These are phyloP conservation scores for Drosophila pectinifera DNA, from an alignment of 1,140 invertebrate genomes.

Conservation along the genomic window DNA sequence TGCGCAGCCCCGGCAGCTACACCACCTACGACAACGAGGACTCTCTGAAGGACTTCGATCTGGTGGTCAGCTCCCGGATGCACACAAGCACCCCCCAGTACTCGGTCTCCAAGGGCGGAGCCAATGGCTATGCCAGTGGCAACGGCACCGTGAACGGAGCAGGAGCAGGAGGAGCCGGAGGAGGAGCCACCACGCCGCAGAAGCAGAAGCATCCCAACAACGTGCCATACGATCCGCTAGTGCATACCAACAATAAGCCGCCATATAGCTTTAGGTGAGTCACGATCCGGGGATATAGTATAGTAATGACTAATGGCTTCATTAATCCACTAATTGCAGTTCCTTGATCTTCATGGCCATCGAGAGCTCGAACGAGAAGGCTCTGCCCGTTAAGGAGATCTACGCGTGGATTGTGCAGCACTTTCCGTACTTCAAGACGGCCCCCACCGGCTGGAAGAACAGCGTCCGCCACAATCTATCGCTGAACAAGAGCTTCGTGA, in stretches of 20 bases:
- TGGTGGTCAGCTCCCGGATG: slow-evolving; percentile 52
- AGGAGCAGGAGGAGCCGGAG: background rate
- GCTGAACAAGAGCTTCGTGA: slow-evolving; percentile 98
- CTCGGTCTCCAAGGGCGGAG: slow-evolving; percentile 16
- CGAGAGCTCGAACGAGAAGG: slow-evolving; percentile 94
- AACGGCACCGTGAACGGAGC: slow-evolving; percentile 23
- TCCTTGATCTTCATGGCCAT: slow-evolving; percentile 99
- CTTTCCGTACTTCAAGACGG: slow-evolving; percentile 98
- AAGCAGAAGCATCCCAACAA: slow-evolving; percentile 90
- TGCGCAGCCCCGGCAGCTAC: slow-evolving; percentile 78
- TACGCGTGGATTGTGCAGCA: slow-evolving; percentile 99
- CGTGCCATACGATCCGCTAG: slow-evolving; percentile 90
- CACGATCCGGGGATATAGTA: no score
- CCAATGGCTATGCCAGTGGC: slow-evolving; percentile 44
- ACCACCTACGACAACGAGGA: slow-evolving; percentile 83
- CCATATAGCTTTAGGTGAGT: slow-evolving; percentile 90
- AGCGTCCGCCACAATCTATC: slow-evolving; percentile 98
- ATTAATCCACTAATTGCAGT: slow-evolving; percentile 85
- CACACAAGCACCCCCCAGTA: slow-evolving; percentile 75
- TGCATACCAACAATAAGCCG: slow-evolving; percentile 95
- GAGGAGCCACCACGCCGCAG: slow-evolving; percentile 60
- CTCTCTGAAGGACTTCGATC: slow-evolving; percentile 80
- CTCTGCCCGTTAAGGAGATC: slow-evolving; percentile 97
- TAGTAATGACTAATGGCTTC: no score
- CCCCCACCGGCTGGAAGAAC: slow-evolving; percentile 99